Percentiles rank a stretch among this genome's conserved stretches.
These are phyloP conservation scores for Atethmia centrago DNA, from an alignment of 2,888 invertebrate genomes.

Conservation along the genomic window DNA sequence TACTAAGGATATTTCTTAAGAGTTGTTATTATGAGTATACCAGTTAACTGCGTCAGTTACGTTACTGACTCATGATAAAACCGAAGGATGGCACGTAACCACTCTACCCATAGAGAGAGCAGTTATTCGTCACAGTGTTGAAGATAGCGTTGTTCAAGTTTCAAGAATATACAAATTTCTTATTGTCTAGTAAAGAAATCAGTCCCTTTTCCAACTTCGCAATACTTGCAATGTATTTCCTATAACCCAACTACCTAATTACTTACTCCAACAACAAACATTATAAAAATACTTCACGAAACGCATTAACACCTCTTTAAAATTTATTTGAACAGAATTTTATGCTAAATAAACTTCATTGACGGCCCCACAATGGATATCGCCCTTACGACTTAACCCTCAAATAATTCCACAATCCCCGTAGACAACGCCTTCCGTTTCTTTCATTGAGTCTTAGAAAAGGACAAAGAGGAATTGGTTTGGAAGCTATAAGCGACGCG, in stretches of 20 bases:
- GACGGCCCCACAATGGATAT: constrained; percentile 75
- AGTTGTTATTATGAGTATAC: not conserved
- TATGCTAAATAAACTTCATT: constrained; percentile 86
- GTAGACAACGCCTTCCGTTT: constrained; percentile 86
- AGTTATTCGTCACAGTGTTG: not conserved
- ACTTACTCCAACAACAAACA: constrained; percentile 20
- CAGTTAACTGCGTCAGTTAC: not conserved
- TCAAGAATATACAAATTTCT: not conserved
- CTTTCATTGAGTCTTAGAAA: constrained; percentile 79
- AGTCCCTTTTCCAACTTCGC: not conserved
- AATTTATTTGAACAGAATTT: constrained; percentile 73
- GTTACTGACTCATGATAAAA: not conserved
- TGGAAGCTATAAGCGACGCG: constrained; percentile 64
- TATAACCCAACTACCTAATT: not conserved
- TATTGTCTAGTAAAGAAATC: not conserved
- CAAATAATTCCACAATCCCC: constrained; percentile 77
- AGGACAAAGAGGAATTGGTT: constrained; percentile 70
- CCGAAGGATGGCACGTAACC: no score
- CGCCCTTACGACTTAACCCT: constrained; percentile 79
- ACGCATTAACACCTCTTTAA: constrained; percentile 73
- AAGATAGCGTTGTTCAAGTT: not conserved
- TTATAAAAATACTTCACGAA: constrained; percentile 40
- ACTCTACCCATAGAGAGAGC: no score
- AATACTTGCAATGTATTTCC: not conserved
- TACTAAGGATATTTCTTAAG: not conserved